phyloP scores from a whole-genome alignment of 2,888 invertebrate species.

The Lagria hirta region DNA sequence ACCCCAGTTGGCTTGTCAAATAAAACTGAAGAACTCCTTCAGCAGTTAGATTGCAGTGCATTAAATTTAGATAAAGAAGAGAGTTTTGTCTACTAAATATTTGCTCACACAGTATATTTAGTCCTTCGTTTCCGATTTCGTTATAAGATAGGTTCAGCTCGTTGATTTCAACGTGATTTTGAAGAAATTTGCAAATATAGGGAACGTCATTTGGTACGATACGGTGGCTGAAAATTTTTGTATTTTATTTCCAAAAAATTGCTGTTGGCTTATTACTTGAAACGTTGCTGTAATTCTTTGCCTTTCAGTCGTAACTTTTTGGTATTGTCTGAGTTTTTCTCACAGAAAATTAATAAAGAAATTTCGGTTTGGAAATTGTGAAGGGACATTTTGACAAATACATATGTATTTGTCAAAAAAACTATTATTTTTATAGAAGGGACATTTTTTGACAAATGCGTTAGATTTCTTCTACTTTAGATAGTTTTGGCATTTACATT shows the following conservation, averaged over 20 bases:
- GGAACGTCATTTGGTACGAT: slow-evolving; percentile 57
- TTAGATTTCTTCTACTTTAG: no score
- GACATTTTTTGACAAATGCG: no score
- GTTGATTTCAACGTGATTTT: slow-evolving; percentile 54
- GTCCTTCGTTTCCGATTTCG: slow-evolving; percentile 58
- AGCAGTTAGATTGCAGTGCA: slow-evolving; percentile 59
- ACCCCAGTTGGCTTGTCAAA: slow-evolving; percentile 28
- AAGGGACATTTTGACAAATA: no score
- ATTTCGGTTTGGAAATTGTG: no score
- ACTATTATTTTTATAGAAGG: no score
- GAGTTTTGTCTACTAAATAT: slow-evolving; percentile 56
- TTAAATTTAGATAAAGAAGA: slow-evolving; percentile 59
- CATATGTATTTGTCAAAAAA: no score
- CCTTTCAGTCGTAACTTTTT: slow-evolving; percentile 58
- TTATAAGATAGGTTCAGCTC: slow-evolving; percentile 61
- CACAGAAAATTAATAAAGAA: slow-evolving; percentile 49
- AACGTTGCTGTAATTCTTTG: slow-evolving; percentile 55
- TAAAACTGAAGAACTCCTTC: slow-evolving; percentile 48
- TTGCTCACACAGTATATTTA: slow-evolving; percentile 54
- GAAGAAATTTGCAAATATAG: slow-evolving; percentile 57
- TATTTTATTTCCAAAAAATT: slow-evolving; percentile 2
- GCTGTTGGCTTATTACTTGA: slow-evolving; percentile 43
- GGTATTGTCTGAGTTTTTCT: slow-evolving; percentile 60
- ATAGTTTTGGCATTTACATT: no score
- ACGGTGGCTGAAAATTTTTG: slow-evolving; percentile 48